These are phyloP conservation scores for Eptesicus fuscus DNA, from an alignment of 2,113 vertebrate genomes.

Conservation along the genomic window DNA sequence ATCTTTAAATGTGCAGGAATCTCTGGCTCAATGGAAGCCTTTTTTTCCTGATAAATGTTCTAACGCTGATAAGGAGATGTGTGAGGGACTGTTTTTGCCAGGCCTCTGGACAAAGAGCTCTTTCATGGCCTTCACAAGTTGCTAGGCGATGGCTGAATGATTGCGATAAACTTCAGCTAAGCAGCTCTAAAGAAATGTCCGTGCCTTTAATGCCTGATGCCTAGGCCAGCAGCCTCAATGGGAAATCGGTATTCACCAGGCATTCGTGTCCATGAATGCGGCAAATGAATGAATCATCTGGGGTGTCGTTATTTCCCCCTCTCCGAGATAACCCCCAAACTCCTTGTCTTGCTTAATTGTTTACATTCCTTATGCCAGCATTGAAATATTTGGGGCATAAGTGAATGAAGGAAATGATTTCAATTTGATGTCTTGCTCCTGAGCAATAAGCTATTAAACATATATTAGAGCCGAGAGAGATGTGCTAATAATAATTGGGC, in stretches of 20 bases:
- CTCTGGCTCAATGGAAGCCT: constrained; percentile 47
- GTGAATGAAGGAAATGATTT: constrained; percentile 40
- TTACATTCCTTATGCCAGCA: not conserved
- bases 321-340: constrained; percentile 11
- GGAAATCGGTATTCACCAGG: constrained; percentile 83
- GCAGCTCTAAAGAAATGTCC: constrained; percentile 86
- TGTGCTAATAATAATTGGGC: constrained; percentile 31
- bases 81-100: constrained; percentile 83
- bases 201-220: constrained; percentile 83
- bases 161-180: constrained; percentile 89
- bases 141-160: constrained; percentile 90
- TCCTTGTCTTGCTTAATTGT: constrained; percentile 22
- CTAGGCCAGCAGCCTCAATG: constrained; percentile 76
- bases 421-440: not conserved
- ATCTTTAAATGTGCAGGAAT: constrained; percentile 43
- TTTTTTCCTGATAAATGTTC: constrained; percentile 77
- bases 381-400: not conserved
- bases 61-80: constrained; percentile 84
- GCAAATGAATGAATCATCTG: constrained; percentile 57
- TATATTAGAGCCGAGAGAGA: not conserved
- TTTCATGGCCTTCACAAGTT: constrained; percentile 88
- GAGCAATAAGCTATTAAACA: constrained; percentile 21
- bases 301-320: constrained; percentile 39
- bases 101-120: constrained; percentile 86
- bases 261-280: constrained; percentile 74